Conservation (phyloP, 1,140 invertebrate genomes). For the Sitophilus oryzae region DNA sequence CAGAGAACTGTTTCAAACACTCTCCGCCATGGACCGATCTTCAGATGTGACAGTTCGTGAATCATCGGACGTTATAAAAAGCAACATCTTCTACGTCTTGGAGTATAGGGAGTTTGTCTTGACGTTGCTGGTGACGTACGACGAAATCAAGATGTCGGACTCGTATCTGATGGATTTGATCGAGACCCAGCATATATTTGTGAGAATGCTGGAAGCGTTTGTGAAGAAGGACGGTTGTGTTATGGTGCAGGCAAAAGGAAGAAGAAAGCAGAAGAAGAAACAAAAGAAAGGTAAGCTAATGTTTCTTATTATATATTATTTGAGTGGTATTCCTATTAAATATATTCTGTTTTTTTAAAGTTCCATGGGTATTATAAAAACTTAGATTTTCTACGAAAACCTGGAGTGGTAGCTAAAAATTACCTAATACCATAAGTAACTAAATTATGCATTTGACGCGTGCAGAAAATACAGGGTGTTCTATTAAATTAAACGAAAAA, state of each 20-base stretch:
- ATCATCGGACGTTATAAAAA: constrained; percentile 79
- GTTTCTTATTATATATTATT: too few species aligned
- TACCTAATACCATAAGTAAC: too few species aligned
- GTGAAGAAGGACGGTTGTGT: constrained; percentile 59
- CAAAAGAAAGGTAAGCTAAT: constrained; percentile 25
- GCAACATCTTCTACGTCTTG: constrained; percentile 87
- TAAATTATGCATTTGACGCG: too few species aligned
- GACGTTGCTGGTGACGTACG: constrained; percentile 70
- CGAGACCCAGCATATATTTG: constrained; percentile 84
- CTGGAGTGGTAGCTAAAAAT: too few species aligned
- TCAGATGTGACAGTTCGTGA: constrained; percentile 61
- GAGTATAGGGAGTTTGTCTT: constrained; percentile 91
- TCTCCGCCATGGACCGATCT: constrained; percentile 74
- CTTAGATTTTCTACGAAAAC: too few species aligned
- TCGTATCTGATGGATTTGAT: constrained; percentile 81
- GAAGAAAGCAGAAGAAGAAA: constrained; percentile 48
- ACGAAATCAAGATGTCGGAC: constrained; percentile 82
- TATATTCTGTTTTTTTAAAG: constrained; percentile 6
- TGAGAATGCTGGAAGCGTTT: constrained; percentile 85
- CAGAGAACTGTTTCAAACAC: constrained; percentile 66
- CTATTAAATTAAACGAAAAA: too few species aligned
- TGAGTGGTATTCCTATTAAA: too few species aligned
- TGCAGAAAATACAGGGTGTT: too few species aligned
- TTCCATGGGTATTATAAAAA: too few species aligned
- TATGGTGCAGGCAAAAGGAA: constrained; percentile 64